Evolutionary conservation across 2,888 invertebrate species (phyloP).

Genomic region (Tanypteryx hageni): DNA sequence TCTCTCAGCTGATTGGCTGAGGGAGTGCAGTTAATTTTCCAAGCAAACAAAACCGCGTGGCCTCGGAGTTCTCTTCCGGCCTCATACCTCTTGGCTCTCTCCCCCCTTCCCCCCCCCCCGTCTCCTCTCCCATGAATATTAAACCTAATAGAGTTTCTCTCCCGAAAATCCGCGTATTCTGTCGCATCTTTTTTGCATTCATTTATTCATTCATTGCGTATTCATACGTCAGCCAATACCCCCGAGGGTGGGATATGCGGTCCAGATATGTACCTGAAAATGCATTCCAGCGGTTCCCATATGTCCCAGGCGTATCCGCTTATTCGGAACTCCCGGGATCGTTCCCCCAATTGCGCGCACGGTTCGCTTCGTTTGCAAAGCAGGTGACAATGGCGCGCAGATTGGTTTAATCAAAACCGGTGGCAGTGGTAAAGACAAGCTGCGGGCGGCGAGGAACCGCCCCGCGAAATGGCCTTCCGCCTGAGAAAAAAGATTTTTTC

Average conservation of each 20-base stretch:
- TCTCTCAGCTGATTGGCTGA: constrained; percentile 42
- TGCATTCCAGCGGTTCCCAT: constrained; percentile 4
- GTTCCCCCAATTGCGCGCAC: constrained; percentile 37
- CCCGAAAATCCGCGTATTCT: constrained; percentile 56
- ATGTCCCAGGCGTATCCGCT: neutral
- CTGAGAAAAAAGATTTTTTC: neutral
- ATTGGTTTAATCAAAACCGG: constrained; percentile 58
- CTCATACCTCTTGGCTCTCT: neutral
- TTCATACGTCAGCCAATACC: constrained; percentile 56
- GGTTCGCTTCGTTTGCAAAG: constrained; percentile 31
- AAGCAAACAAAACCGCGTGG: constrained; percentile 44
- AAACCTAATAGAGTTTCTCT: constrained; percentile 60
- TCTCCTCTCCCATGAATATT: constrained; percentile 50
- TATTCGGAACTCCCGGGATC: constrained; percentile 34
- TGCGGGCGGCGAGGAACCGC: neutral
- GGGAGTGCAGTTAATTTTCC: constrained; percentile 52
- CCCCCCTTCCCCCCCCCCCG: neutral
- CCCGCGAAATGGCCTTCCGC: neutral
- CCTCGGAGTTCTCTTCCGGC: constrained; percentile 8
- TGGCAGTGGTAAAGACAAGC: neutral
- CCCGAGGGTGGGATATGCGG: constrained; percentile 11
- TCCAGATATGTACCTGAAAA: neutral
- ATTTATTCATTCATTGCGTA: constrained; percentile 64
- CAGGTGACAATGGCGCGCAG: constrained; percentile 19
- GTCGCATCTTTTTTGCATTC: constrained; percentile 50